Base-by-base conservation (phyloP, 2,888 invertebrate species). In the Aquatica leii region DNA sequence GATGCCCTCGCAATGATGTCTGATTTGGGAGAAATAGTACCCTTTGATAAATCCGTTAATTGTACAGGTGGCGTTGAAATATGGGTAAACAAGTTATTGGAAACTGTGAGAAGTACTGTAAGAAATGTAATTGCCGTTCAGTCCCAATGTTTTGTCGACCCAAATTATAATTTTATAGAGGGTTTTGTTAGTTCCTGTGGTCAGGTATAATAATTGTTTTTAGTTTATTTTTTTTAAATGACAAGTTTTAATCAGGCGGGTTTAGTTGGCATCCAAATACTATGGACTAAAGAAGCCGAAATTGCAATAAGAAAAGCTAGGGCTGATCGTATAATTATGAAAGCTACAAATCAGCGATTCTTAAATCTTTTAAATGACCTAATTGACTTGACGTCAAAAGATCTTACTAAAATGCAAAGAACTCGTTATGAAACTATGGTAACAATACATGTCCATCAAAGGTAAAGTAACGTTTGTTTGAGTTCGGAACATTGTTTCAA, bases 391-490 rank as follows among this genome's bases (percentile, higher is more conserved):
- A 95, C 95, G 0, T 90, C 94, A 0, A 90, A 86, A 73, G 93
- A 95, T 80, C 82, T 95, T 48, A 84, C 85, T 0, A 86, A 88
- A 70, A 85, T 93, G 73, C 89, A 92, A 69, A 86, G 95, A 76
- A 87, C 90, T 12, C 90, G 92, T 76, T 91, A 88, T 68, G 95
- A 95, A 79, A 95, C 95, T 1, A 89, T 95, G 86, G 93, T 95
- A 51, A 95, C 95, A 0, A 95, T 95, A 75, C 95, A 95, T 77
- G 93, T 95, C 0, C 95, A 95, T 85, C 95, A 95, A 82, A 88
- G 90, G 88, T 87, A 46, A 4, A 24, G n/a, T n/a, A n/a, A n/a
- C n/a, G n/a, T n/a, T n/a, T n/a, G n/a, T n/a, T n/a, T n/a, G n/a
- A n/a, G n/a, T n/a, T n/a, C n/a, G n/a, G n/a, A n/a, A n/a, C n/a